Evolutionary conservation across 2,113 vertebrate genomes (phyloP), one percentile per base, ranked within the genome.

Genomic region (Alosa alosa): DNA sequence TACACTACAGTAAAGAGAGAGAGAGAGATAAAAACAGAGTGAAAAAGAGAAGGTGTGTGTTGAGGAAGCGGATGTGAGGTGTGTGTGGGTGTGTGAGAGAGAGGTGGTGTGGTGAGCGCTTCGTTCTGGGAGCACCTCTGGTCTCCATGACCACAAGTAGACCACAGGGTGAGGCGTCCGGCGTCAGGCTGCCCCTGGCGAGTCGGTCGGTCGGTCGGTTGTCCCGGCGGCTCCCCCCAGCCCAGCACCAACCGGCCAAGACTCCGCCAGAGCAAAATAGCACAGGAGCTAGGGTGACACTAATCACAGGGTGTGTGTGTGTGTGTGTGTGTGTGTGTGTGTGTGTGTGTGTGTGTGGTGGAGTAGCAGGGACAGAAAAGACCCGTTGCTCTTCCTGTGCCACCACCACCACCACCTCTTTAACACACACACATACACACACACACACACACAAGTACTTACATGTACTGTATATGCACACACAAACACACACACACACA

Each of bases 301-400:
- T 86, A 90, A 88, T 86, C 78, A 89, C 81, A 90, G 88, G 84
- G 86, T 84, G 82, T 83, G 83, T 50, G 83, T 49, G 86, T 83
- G 83, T 84, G 85, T 83, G 50, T 52, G 9, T 9, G 11, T 52
- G 6, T 52, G 50, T 52, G 47, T 49, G 47, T 49, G 47, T 52
- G 50, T 52, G 47, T 49, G 47, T 49, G 47, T 49, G 47, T 49
- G 47, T 49, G 47, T 9, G 47, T 49, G 50, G 15, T 57, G 18
- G 18, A 18, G 52, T 18, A 20, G 52, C 4, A 17, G 52, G 18
- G 46, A 11, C 45, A 81, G 84, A 87, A 87, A 84, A 85, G 78
- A 83, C 72, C 68, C 36, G 44, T 22, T 10, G 68, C 81, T 75
- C 83, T 85, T 57, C 22, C 81, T 36, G 52, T 84, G 83, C 52